Evolutionary conservation across 2,888 invertebrate species (phyloP), one percentile per base, ranked within the genome.

Genomic region (Liodrosophila aerea): DNA sequence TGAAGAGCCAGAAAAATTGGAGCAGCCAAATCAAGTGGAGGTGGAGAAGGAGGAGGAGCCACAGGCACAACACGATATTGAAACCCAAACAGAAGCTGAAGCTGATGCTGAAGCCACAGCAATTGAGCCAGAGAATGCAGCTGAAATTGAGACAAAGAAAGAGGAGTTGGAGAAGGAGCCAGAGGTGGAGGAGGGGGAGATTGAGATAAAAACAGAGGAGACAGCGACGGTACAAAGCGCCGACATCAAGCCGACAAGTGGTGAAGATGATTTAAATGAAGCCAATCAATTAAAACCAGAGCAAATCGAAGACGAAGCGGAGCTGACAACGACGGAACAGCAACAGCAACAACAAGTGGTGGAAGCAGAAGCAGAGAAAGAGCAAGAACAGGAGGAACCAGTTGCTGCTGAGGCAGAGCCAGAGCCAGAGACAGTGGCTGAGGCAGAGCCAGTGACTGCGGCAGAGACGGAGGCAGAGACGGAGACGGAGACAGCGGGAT

Each of bases 191-290:
- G 44, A 43, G 40, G 56, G 46, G 40, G n/a, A n/a, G n/a, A n/a
- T n/a, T n/a, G n/a, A n/a, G n/a, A n/a, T n/a, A n/a, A n/a, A n/a
- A n/a, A n/a, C n/a, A 46, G 60, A 13, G 64, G 67, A 52, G 49
- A 58, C 61, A 68, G 68, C 73, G 62, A 57, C 63, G 50, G 65
- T 72, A 75, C 80, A 83, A 85, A 78, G 70, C 68, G 83, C 80
- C 75, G 85, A 85, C 83, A 52, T 66, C 51, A 70, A 74, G 74
- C 83, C 83, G 82, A 78, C 82, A 85, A 81, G 85, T 78, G 82
- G 65, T 61, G 64, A 78, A 73, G 73, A 80, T 75, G 73, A 85
- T 85, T 74, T 82, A 76, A 85, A 83, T 85, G 83, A 74, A 80
- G 76, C 65, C 73, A 83, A 83, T 83, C 83, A 75, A 80, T 76